Evolutionary conservation across 2,888 invertebrate genomes (phyloP), one percentile per base, ranked within the genome.

Genomic region (Hermaeophaga mercurialis): DNA sequence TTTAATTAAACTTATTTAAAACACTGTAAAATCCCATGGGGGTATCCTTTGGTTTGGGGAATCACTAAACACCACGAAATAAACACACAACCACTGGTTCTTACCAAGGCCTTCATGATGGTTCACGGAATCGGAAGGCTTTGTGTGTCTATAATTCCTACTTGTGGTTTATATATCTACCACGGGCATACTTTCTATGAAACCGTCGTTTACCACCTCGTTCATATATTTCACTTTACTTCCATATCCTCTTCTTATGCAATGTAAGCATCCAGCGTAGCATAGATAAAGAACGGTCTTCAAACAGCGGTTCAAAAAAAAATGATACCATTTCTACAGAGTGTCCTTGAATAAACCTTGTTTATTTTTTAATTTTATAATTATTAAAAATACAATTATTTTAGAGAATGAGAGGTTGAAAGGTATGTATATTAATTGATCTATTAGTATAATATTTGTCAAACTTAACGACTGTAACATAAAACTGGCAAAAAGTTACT

Each of bases 81-180:
- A 33, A 45, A 36, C 18, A 9, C 26, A 54, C 49, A 50, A 22
- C 22, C 38, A 36, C 33, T 34, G 39, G 59, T 70, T 75, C 77
- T 77, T 74, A 77, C 77, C 75, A 75, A 73, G 70, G 75, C 75
- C 75, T 70, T 77, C 77, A 77, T 77, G 73, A 67, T 73, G 65
- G 63, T 55, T 57, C 48, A 67, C 33, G 80, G 67, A 8, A 72
- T 52, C 28, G 79, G 80, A 64, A 81, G 81, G 43, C 82, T 79
- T 55, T 72, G 67, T 68, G 63, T 66, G 59, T 61, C 39, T 58
- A 43, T 59, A 65, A 64, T 64, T 67, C 66, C 64, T 54, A 62
- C 60, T 66, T 65, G 65, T 64, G 66, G 68, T 72, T 74, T 77
- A 72, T 77, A 77, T 76, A 76, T 69, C 69, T 56, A 67, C 66